Evolutionary conservation across 2,797 vertebrate genomes (phyloP).

Genomic region (Cynopterus sphinx): DNA sequence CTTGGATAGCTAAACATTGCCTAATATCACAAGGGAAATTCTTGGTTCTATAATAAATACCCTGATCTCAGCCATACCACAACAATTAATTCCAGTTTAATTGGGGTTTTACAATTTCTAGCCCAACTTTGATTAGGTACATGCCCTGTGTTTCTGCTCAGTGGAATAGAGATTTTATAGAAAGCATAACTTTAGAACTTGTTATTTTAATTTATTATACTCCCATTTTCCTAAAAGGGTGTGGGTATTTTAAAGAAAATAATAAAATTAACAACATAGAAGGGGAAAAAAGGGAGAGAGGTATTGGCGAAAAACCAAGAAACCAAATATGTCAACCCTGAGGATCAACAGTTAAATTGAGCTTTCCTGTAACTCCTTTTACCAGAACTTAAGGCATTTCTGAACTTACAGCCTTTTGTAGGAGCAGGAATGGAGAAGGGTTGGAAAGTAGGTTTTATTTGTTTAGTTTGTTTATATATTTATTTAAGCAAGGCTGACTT

Average conservation of each 20-base stretch:
- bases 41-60: not conserved
- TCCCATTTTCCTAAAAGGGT: not conserved
- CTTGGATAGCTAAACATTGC: not conserved
- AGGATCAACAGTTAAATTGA: not conserved
- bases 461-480: not conserved
- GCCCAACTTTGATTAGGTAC: not conserved
- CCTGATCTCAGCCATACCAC: not conserved
- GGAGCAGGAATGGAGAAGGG: not conserved
- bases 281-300: not conserved
- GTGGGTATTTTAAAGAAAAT: not conserved
- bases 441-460: not conserved
- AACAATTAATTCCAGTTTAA: conserved; percentile 6
- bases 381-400: not conserved
- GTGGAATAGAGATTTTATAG: not conserved
- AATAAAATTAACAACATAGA: not conserved
- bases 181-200: not conserved
- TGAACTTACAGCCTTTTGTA: not conserved
- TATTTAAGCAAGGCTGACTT: not conserved
- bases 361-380: not conserved
- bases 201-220: conserved; percentile 17
- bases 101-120: not conserved
- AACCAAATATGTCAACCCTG: not conserved
- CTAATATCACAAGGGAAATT: not conserved
- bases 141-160: not conserved
- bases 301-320: not conserved